Conservation (phyloP, 1,140 invertebrate species). For the Megathymus violae region DNA sequence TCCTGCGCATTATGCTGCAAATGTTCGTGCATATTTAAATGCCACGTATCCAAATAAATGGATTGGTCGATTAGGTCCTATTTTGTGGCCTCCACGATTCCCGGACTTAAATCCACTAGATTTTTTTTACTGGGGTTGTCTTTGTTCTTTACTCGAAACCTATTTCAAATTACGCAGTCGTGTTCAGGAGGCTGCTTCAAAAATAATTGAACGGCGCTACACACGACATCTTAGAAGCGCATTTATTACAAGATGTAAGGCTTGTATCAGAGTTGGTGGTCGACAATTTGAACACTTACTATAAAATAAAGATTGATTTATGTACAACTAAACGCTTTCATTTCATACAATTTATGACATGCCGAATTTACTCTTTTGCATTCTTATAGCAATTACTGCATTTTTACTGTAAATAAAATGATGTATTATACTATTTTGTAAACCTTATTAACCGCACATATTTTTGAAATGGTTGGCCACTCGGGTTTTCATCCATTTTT, state of each 20-base stretch:
- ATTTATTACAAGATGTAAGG: constrained; percentile 39
- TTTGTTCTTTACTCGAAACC: no score
- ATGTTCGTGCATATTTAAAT: constrained; percentile 39
- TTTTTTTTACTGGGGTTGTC: constrained; percentile 41
- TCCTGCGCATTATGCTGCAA: constrained; percentile 28
- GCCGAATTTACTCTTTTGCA: no score
- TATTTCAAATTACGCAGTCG: constrained; percentile 38
- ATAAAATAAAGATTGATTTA: constrained; percentile 20
- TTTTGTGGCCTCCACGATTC: constrained; percentile 39
- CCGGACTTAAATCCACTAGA: constrained; percentile 42
- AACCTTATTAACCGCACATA: no score
- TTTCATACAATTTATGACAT: no score
- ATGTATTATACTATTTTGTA: no score
- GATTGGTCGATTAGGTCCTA: constrained; percentile 48
- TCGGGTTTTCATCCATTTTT: no score
- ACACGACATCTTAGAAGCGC: constrained; percentile 28
- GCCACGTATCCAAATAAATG: constrained; percentile 43
- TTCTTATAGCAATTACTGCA: no score
- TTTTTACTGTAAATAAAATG: no score
- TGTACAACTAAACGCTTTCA: not conserved
- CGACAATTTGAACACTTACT: constrained; percentile 35
- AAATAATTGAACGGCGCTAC: constrained; percentile 34
- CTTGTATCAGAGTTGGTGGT: constrained; percentile 33
- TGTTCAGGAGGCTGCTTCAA: constrained; percentile 34
- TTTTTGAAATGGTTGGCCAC: no score